Base-by-base conservation (phyloP, 2,797 vertebrate genomes). In the Australoheros facetus region DNA sequence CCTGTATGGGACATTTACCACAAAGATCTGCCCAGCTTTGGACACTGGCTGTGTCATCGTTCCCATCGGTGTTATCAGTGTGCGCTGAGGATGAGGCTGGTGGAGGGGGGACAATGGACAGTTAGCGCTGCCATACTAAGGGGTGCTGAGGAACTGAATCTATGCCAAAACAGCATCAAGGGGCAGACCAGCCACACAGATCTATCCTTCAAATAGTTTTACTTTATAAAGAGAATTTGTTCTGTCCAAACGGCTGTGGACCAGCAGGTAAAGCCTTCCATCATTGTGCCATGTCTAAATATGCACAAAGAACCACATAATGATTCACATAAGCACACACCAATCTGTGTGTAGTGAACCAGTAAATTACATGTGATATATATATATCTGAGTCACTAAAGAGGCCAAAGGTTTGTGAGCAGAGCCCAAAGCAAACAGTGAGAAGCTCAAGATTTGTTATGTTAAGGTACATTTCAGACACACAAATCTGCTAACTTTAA, bases 1-100 rank as follows among this genome's bases (percentile, higher is more conserved):
- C 56, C 78, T 76, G 45, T 39, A 17, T 58, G 28, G 64, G 86
- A 88, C 80, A 91, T 93, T 92, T 88, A 93, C 87, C 90, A 92
- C 88, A 93, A 82, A 34, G 13, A 72, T 86, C 84, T 86, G 83
- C 84, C 84, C 87, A 91, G 85, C 90, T 90, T 57, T 85, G 79
- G 79, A 92, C 87, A 87, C 80, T 87, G 87, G 86, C 80, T 73
- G 85, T 34, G 76, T 92, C 85, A 78, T 91, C 73, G 17, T 80
- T 89, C 69, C 86, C 83, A 73, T 84, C 45, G 3, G 53, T 88
- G 82, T 80, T 85, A 78, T 87, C 88, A 82, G 80, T 87, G 73
- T 26, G 73, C 53, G 79, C 78, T 81, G 88, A 86, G 70, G 85
- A 80, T 59, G 81, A 90, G 73, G 85, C 87, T 86, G 84, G 53